phyloP scores from a whole-genome alignment of 2,113 vertebrate genomes.

The Cichladusa arquata region DNA sequence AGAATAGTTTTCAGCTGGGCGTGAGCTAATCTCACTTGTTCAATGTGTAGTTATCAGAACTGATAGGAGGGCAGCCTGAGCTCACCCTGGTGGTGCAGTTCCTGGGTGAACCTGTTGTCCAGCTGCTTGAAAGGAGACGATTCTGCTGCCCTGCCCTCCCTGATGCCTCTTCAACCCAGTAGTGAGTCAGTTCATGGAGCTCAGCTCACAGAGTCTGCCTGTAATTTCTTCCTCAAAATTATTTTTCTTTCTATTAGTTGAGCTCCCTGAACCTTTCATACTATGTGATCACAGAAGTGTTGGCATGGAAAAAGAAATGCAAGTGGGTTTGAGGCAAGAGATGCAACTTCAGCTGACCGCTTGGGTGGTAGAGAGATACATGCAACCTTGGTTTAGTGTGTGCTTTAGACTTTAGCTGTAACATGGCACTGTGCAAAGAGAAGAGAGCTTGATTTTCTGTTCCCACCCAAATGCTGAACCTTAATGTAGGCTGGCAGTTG shows the following conservation, averaged over 20 bases:
- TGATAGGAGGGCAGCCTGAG: background rate
- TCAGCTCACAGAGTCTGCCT: background rate
- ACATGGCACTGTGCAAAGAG: background rate
- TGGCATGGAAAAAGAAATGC: background rate
- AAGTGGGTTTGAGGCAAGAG: background rate
- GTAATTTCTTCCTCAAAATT: background rate
- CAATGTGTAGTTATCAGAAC: background rate
- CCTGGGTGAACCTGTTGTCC: background rate
- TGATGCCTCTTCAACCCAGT: background rate
- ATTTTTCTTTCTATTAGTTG: background rate
- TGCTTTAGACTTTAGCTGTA: background rate
- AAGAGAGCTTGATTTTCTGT: background rate
- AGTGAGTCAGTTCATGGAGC: background rate
- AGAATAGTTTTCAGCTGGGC: background rate
- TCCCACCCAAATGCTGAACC: background rate
- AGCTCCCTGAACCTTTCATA: background rate
- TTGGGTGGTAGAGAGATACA: accelerated
- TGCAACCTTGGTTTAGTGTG: background rate
- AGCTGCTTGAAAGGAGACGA: background rate
- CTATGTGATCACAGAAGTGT: background rate
- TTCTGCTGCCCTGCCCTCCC: background rate
- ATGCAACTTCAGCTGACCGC: accelerated
- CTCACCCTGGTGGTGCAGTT: accelerated
- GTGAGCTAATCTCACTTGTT: background rate
- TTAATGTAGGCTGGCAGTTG: background rate